Percentiles rank a stretch among this genome's conserved stretches.
Conservation (phyloP, 2,888 invertebrate species). For the Scelioninae gen. 1 region DNA sequence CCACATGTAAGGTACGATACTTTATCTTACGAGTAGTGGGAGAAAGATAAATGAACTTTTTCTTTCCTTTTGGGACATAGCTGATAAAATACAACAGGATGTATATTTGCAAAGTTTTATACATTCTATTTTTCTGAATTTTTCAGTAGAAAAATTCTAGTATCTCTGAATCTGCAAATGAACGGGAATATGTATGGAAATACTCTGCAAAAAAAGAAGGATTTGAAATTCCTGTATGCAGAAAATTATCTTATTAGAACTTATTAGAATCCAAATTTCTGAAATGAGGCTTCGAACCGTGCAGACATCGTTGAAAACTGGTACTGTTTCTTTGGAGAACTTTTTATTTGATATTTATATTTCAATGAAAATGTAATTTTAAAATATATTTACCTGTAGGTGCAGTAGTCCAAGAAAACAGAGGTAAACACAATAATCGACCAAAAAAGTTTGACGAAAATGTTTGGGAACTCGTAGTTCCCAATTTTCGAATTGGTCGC, state of each 20-base stretch:
- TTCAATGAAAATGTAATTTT: too few species aligned
- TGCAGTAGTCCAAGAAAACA: neutral
- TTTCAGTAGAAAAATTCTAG: neutral
- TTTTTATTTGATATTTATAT: too few species aligned
- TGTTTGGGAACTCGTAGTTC: conserved; percentile 14
- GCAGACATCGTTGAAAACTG: neutral
- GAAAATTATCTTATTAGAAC: neutral
- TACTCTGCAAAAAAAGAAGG: neutral
- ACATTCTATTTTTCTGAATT: too few species aligned
- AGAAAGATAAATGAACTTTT: too few species aligned
- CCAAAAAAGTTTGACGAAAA: neutral
- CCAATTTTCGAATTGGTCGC: conserved; percentile 21
- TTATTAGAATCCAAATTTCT: neutral
- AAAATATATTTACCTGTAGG: too few species aligned
- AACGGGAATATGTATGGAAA: conserved; percentile 7
- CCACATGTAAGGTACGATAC: too few species aligned
- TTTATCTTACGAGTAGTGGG: too few species aligned
- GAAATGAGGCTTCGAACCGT: conserved; percentile 1
- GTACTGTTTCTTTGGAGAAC: neutral
- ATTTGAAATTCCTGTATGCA: neutral
- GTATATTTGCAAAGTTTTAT: neutral
- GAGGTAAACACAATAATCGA: conserved; percentile 5
- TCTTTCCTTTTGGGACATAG: too few species aligned
- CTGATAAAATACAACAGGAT: neutral
- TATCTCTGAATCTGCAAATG: neutral